phyloP scores from a whole-genome alignment of 2,888 invertebrate genomes.

The Encarsia formosa region DNA sequence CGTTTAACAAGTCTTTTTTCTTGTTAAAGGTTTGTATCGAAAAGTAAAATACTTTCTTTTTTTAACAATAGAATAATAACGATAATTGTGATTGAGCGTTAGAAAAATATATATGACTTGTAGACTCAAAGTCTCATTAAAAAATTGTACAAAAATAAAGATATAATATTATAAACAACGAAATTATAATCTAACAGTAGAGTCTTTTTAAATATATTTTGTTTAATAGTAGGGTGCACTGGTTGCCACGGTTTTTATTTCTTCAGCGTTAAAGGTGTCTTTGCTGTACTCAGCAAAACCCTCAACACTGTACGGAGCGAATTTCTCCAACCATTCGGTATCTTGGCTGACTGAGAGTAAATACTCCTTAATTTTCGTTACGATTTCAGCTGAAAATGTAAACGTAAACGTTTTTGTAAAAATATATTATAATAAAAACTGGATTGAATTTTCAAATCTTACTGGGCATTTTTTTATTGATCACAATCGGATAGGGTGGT shows the following conservation, averaged over 20 bases:
- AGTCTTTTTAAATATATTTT: too few species aligned
- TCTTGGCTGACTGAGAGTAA: conserved; percentile 32
- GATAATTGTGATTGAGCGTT: too few species aligned
- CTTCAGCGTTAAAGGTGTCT: conserved; percentile 31
- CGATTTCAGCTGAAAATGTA: conserved; percentile 27
- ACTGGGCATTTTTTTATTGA: conserved; percentile 60
- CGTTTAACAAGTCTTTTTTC: too few species aligned
- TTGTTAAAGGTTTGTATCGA: too few species aligned
- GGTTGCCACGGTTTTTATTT: conserved; percentile 35
- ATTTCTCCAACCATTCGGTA: conserved; percentile 35
- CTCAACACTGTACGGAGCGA: conserved; percentile 35
- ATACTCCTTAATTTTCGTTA: conserved; percentile 34
- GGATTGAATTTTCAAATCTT: conserved; percentile 18
- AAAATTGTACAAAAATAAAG: too few species aligned
- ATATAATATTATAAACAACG: too few species aligned
- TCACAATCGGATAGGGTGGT: conserved; percentile 64
- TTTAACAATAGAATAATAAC: too few species aligned
- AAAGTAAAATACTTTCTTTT: too few species aligned
- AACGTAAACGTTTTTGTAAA: conserved; percentile 6
- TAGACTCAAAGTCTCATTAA: too few species aligned
- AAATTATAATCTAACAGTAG: too few species aligned
- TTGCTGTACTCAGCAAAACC: conserved; percentile 38
- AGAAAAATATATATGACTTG: too few species aligned
- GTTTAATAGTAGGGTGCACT: conserved; percentile 38
- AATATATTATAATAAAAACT: background rate